These are phyloP conservation scores for Nannospalax galili DNA, from an alignment of 2,113 vertebrate species.

Conservation along the genomic window DNA sequence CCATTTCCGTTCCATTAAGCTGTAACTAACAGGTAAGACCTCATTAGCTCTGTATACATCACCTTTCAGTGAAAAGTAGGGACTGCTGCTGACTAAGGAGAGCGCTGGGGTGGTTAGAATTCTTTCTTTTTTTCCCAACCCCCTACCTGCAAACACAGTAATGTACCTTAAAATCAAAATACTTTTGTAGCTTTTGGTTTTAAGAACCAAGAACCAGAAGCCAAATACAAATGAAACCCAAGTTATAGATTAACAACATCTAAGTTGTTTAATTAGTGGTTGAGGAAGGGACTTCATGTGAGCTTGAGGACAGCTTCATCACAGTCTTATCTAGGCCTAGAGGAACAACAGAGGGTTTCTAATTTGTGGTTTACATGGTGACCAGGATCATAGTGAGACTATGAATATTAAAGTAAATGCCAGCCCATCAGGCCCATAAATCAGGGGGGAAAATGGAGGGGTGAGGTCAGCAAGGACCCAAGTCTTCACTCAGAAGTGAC, in stretches of 20 bases:
- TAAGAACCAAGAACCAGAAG: not conserved
- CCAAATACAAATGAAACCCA: not conserved
- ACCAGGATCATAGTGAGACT: not conserved
- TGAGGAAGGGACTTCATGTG: not conserved
- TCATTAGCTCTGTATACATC: not conserved
- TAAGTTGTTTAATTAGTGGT: not conserved
- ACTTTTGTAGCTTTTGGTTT: not conserved
- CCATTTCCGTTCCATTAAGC: not conserved
- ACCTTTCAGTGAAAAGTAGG: not conserved
- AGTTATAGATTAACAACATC: not conserved
- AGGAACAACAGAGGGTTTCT: not conserved
- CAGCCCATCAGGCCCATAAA: fast-evolving
- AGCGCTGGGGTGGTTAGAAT: not conserved
- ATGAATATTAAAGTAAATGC: not conserved
- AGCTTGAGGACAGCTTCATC: not conserved
- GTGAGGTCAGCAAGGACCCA: not conserved
- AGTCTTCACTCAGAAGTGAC: not conserved
- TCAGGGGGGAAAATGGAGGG: not conserved
- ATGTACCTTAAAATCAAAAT: not conserved
- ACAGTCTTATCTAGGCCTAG: not conserved
- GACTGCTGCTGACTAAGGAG: not conserved
- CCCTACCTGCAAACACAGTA: not conserved
- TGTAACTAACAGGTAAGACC: not conserved
- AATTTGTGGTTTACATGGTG: not conserved
- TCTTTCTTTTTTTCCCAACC: not conserved